Percentiles rank a stretch among this genome's conserved stretches.
Evolutionary conservation across 2,888 invertebrate species (phyloP).

Genomic region (Tanytarsus gracilentus): DNA sequence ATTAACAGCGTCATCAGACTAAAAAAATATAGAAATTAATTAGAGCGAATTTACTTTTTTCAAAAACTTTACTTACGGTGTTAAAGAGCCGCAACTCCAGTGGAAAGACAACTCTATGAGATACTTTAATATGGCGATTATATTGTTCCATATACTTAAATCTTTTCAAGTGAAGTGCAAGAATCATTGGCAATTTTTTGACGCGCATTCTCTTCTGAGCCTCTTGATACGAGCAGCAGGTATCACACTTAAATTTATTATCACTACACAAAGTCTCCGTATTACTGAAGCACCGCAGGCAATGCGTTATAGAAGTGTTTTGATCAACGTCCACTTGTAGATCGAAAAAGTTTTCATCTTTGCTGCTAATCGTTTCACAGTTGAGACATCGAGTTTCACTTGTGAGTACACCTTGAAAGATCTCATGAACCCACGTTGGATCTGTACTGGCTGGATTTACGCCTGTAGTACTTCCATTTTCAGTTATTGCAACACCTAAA

Average conservation of each 20-base stretch:
- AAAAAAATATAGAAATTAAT: constrained; percentile 33
- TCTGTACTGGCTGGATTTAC: constrained; percentile 43
- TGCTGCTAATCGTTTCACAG: constrained; percentile 98
- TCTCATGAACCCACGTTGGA: constrained; percentile 99
- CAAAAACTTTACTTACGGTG: constrained; percentile 53
- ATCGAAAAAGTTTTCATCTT: constrained; percentile 99
- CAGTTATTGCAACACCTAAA: not conserved
- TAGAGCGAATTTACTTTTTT: constrained; percentile 21
- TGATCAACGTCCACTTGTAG: constrained; percentile 99
- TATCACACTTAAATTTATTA: constrained; percentile 99
- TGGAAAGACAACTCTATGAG: constrained; percentile 98
- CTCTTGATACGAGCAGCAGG: constrained; percentile 98
- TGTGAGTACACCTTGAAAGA: constrained; percentile 98
- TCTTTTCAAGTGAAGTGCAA: constrained; percentile 94
- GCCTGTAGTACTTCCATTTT: not conserved
- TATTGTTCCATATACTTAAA: constrained; percentile 98
- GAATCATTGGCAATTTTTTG: constrained; percentile 94
- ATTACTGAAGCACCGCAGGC: constrained; percentile 93
- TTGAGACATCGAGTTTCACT: constrained; percentile 98
- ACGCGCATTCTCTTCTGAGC: constrained; percentile 98
- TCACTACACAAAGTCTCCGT: constrained; percentile 98
- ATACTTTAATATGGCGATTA: constrained; percentile 97
- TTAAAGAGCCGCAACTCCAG: constrained; percentile 94
- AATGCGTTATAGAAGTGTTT: constrained; percentile 98
- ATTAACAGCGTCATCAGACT: constrained; percentile 98